phyloP scores from a whole-genome alignment of 2,797 vertebrate genomes.

The Squalus acanthias region DNA sequence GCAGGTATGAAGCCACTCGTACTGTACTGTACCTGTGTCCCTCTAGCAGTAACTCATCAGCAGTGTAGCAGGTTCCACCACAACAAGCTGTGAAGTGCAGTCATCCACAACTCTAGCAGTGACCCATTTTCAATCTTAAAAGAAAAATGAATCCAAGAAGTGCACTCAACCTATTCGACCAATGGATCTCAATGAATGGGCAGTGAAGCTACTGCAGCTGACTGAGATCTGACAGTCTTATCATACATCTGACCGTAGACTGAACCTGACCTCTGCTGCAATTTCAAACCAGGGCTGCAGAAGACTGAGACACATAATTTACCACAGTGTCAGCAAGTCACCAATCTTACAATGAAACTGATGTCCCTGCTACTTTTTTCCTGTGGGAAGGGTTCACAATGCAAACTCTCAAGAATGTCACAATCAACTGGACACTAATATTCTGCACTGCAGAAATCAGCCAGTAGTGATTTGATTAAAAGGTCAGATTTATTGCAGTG shows the following conservation, averaged over 20 bases:
- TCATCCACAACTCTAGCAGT: not conserved
- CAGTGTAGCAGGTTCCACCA: not conserved
- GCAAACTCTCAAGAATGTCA: not conserved
- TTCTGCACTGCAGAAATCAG: not conserved
- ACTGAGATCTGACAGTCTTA: not conserved
- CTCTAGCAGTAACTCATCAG: not conserved
- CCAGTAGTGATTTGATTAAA: not conserved
- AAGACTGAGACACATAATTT: not conserved
- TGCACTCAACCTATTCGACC: not conserved
- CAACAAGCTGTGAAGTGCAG: not conserved
- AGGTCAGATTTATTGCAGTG: not conserved
- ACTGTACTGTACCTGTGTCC: not conserved
- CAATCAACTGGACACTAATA: not conserved
- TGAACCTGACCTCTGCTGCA: not conserved
- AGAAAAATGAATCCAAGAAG: not conserved
- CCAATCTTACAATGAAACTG: not conserved
- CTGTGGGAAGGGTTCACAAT: not conserved
- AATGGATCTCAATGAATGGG: not conserved
- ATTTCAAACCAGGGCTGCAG: not conserved
- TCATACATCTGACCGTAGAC: not conserved
- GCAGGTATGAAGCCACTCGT: too few relatives aligned
- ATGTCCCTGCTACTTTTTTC: not conserved
- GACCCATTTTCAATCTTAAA: not conserved
- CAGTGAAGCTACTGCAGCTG: not conserved
- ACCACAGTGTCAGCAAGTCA: slow-evolving; percentile 11